Base-by-base conservation (phyloP, 2,888 invertebrate genomes). In the Pelosia muscerda region DNA sequence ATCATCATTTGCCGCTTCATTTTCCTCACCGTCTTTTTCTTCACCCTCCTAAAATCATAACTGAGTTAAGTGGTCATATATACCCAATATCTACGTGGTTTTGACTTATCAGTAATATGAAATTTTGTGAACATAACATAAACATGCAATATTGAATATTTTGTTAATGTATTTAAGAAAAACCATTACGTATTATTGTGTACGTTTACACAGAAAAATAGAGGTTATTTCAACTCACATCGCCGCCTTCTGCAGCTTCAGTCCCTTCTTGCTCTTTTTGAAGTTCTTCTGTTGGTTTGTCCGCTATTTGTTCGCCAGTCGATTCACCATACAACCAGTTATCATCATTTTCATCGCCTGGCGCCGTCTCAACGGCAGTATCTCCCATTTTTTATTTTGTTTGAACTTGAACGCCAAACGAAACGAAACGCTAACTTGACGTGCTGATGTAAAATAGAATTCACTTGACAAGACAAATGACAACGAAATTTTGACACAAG, bases 241-340 rank as follows among this genome's bases (percentile, higher is more conserved):
- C 70, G n/a, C 71, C 75, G 28, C 67, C 78, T 42, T 77, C 78
- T 8, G 69, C 70, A 49, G 65, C 62, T 63, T 78, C 84, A 6
- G 76, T 61, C 60, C 76, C 76, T 68, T 81, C 73, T 70, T 82
- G 78, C 3, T 78, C 75, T 76, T 89, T 90, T 58, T 86, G 90
- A 54, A 58, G 75, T 60, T 67, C 74, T 73, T 83, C 84, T 13
- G 81, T 61, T 26, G 78, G 72, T 74, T 88, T 86, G 19, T 87
- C 86, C 15, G 74, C 73, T 60, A 68, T 66, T 72, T 87, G 89
- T 61, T 95, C 96, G 42, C 95, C 95, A 82, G 95, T 96, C 1
- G 97, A 96, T 83, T 97, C 98, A 25, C 98, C 98, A 84, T 98
- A 98, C 71, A 98, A 94, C 98, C 98, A 98, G 86, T 96, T 97